These are phyloP conservation scores for Proterorhinus semilunaris DNA, from an alignment of 2,113 vertebrate genomes.

Conservation along the genomic window DNA sequence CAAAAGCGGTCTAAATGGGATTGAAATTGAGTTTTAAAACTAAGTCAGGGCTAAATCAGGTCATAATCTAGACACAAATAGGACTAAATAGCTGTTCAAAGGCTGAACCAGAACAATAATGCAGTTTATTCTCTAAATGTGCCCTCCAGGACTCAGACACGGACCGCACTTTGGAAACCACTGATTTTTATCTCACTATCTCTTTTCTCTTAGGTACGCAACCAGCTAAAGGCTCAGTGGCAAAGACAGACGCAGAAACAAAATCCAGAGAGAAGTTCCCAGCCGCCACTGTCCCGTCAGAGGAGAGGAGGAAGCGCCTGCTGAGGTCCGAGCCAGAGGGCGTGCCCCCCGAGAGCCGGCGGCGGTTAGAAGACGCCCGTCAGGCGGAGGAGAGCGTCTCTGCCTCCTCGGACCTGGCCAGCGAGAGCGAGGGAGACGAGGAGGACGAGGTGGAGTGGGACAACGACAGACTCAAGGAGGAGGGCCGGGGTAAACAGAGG, in stretches of 20 bases:
- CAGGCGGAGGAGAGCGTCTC: constrained; percentile 68
- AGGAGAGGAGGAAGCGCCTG: constrained; percentile 73
- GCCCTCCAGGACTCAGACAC: too few relatives aligned
- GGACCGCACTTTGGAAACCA: too few relatives aligned
- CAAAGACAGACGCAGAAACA: constrained; percentile 61
- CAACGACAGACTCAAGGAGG: constrained; percentile 79
- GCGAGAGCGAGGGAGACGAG: constrained; percentile 69
- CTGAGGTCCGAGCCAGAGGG: constrained; percentile 69
- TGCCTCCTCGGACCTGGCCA: constrained; percentile 71
- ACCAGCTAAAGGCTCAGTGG: constrained; percentile 52
- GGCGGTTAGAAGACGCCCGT: constrained; percentile 66
- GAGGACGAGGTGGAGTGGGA: constrained; percentile 70
- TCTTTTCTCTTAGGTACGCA: constrained; percentile 52
- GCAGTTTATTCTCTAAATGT: too few relatives aligned
- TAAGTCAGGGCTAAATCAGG: background rate
- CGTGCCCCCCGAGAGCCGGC: constrained; percentile 65
- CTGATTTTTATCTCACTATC: constrained; percentile 8
- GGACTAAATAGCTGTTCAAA: too few relatives aligned
- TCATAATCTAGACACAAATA: background rate
- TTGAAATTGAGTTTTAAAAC: too few relatives aligned
- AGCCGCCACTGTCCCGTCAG: constrained; percentile 49
- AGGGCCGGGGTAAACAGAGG: constrained; percentile 53
- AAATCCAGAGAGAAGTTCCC: constrained; percentile 71
- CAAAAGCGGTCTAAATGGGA: too few relatives aligned
- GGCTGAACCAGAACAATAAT: too few relatives aligned